Evolutionary conservation across 2,113 vertebrate genomes (phyloP).

Genomic region (Notechis scutatus): DNA sequence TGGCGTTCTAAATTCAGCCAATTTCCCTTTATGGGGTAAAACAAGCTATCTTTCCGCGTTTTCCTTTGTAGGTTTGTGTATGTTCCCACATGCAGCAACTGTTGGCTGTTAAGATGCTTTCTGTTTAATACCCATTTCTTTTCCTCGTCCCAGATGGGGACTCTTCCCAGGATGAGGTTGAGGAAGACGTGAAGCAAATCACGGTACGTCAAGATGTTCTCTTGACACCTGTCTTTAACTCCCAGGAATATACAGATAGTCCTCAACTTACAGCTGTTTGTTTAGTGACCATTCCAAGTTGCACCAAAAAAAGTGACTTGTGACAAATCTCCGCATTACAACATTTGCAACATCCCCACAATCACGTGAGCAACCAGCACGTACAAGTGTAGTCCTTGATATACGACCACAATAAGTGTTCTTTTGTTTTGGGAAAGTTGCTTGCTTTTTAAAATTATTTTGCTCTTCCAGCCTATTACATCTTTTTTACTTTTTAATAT

Average conservation of each 20-base stretch:
- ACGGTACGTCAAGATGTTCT: slow-evolving; percentile 75
- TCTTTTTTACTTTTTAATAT: not conserved
- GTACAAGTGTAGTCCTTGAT: too few relatives aligned
- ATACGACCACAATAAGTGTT: not conserved
- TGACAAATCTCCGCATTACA: not conserved
- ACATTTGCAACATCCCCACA: not conserved
- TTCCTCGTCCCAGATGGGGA: slow-evolving; percentile 79
- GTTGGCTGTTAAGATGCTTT: not conserved
- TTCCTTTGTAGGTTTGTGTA: too few relatives aligned
- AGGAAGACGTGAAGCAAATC: slow-evolving; percentile 94
- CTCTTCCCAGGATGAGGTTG: slow-evolving; percentile 95
- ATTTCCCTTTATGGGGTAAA: too few relatives aligned
- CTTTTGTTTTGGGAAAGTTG: not conserved
- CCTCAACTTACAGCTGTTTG: not conserved
- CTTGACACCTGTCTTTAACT: not conserved
- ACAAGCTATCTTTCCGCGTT: not conserved
- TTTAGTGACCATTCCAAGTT: not conserved
- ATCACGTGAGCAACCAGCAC: too few relatives aligned
- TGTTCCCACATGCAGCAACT: not conserved
- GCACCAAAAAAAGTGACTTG: not conserved
- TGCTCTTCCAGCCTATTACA: not conserved
- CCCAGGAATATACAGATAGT: not conserved
- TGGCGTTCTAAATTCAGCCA: not conserved
- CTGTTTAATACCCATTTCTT: not conserved
- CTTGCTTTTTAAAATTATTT: not conserved